Percentiles rank a stretch among this genome's conserved stretches.
Evolutionary conservation across 2,888 invertebrate species (phyloP).

Genomic region (Molorchus minor): DNA sequence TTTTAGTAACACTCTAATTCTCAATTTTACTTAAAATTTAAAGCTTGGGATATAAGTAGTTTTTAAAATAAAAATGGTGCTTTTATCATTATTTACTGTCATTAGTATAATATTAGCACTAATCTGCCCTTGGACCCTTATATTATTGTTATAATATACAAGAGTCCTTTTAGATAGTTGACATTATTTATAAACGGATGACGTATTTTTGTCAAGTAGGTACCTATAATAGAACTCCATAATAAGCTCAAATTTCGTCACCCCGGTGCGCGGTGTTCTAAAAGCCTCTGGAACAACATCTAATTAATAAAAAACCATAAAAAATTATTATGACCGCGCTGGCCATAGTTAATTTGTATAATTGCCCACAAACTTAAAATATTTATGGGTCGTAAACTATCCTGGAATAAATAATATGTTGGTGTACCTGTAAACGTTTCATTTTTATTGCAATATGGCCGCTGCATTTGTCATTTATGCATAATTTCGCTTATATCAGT

Average conservation of each 20-base stretch:
- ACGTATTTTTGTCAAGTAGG: no score
- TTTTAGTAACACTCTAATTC: no score
- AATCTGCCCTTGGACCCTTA: no score
- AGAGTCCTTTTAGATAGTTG: no score
- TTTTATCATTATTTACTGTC: no score
- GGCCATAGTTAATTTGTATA: slow-evolving; percentile 59
- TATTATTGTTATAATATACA: no score
- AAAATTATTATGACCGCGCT: slow-evolving; percentile 47
- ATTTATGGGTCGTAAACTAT: slow-evolving; percentile 58
- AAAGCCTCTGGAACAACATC: slow-evolving; percentile 39
- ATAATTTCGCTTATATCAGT: slow-evolving; percentile 50
- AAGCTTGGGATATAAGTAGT: no score
- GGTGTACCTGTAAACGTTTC: slow-evolving; percentile 53
- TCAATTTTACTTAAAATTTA: no score
- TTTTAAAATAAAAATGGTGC: no score
- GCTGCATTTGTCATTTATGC: slow-evolving; percentile 54
- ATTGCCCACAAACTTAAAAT: slow-evolving; percentile 59
- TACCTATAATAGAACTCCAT: no score
- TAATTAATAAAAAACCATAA: slow-evolving; percentile 57
- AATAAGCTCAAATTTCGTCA: slow-evolving; percentile 39
- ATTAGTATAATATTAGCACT: no score
- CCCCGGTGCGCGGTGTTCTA: slow-evolving; percentile 38
- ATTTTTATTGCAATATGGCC: slow-evolving; percentile 54
- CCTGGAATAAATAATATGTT: slow-evolving; percentile 59
- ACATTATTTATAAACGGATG: no score